Evolutionary conservation across 2,888 invertebrate species (phyloP), one percentile per base, ranked within the genome.

Genomic region (Eumacrocentrus americanus): DNA sequence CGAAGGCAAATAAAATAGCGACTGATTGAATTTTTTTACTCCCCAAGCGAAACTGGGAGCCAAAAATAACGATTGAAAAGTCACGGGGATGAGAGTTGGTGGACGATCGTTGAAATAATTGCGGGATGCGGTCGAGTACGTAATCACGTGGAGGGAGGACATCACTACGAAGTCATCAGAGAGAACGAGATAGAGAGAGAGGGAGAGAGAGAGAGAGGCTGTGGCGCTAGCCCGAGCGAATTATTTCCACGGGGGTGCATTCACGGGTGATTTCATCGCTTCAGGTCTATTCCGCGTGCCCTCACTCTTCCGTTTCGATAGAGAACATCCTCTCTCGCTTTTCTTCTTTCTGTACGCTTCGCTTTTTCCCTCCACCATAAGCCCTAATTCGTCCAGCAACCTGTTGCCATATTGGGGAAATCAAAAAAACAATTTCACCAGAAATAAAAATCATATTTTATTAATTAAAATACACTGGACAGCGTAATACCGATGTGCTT

Each of bases 161-260:
- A 2, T 2, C 14, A 3, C 23, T 12, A 14, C 14, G 5, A 25
- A 46, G 23, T 46, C 23, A 46, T 46, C 25, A 25, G 23, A 25
- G 23, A 12, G 29, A 29, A 29, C 4, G 9, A 29, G 9, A 23
- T 42, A 1, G 11, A 42, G n/a, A 18, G 42, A 42, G 20, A 18
- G 11, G 3, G 20, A 18, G 18, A 2, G 20, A 6, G 9, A 20
- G 4, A 18, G 42, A 18, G n/a, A n/a, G n/a, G n/a, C 16, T 16
- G 42, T 9, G 3, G 20, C 2, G 20, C 18, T 42, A 42, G 7
- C 42, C 53, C 57, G 53, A 61, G 42, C 54, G 11, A 48, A 56
- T 65, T 61, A 61, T 62, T 65, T 62, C 55, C 57, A 58, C 60
- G 14, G 11, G 52, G 51, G 62, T 62, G 60, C 38, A 62, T 55